These are phyloP conservation scores for Sycophila texana DNA, from an alignment of 2,888 invertebrate genomes.

Conservation along the genomic window DNA sequence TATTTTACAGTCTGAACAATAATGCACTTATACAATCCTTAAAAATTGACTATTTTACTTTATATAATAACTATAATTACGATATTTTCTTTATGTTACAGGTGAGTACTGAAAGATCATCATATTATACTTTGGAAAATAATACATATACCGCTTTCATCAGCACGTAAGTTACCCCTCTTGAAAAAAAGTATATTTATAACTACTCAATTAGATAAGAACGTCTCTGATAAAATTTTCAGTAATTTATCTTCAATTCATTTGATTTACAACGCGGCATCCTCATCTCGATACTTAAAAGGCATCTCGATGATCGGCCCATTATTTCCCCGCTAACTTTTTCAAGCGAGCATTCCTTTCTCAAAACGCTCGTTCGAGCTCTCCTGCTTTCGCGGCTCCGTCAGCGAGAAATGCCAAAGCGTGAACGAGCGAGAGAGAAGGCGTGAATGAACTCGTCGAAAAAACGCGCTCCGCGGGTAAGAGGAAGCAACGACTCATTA, in stretches of 20 bases:
- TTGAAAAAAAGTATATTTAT: too few species aligned
- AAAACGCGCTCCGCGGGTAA: slow-evolving; percentile 51
- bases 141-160: too few species aligned
- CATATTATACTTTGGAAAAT: too few species aligned
- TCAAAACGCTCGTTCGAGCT: slow-evolving; percentile 50
- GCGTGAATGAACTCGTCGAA: slow-evolving; percentile 56
- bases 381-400: neutral
- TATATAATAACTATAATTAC: too few species aligned
- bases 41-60: too few species aligned
- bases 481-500: slow-evolving; percentile 56
- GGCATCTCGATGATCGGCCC: neutral
- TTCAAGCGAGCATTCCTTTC: slow-evolving; percentile 33
- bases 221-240: neutral
- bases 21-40: too few species aligned
- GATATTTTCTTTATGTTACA: too few species aligned
- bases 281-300: neutral
- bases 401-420: slow-evolving; percentile 15
- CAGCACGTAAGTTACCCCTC: too few species aligned
- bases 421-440: slow-evolving; percentile 25
- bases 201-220: too few species aligned
- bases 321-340: slow-evolving; percentile 1
- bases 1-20: too few species aligned
- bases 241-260: neutral
- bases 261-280: neutral
- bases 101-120: too few species aligned